Base-by-base conservation (phyloP, 2,888 invertebrate species). In the Philonicus albiceps region DNA sequence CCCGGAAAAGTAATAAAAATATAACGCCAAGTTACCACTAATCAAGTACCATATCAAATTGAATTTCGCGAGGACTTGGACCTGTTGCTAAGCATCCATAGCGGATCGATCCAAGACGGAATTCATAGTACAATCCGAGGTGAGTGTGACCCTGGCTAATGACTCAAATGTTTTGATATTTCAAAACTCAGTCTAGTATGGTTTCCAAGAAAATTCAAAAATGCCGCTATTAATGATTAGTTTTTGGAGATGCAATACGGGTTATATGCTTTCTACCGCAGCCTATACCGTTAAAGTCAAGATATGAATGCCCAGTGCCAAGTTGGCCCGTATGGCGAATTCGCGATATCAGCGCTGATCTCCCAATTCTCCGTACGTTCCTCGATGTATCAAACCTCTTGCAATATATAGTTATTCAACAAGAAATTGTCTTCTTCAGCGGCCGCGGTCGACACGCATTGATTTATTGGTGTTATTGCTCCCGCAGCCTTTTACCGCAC, bases 401-500 rank as follows among this genome's bases (percentile, higher is more conserved):
- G 19, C 27, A 64, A 64, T 64, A 53, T 31, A 2, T 64, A 75
- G 73, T 30, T 31, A 30, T 73, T 30, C 30, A n/a, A 30, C 31
- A 34, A 75, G 75, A 37, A 75, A 75, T 75, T 31, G 16, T 34
- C 31, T 75, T 75, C 75, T n/a, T 37, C n/a, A 37, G 34, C 16
- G 73, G 22, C 11, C 73, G 22, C 13, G 19, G 34, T 7, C 37
- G n/a, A 11, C n/a, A 16, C n/a, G 5, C 34, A 34, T 75, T 75
- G 75, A 75, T 75, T 75, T 75, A 75, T 75, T 75, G 37, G n/a
- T 34, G 34, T 37, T 75, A 75, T 75, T 75, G 19, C 30, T 34
- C n/a, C 34, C 34, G 22, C 13, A 37, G 13, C 5, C 64, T 64
- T 64, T 11, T 27, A 64, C 55, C 11, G 55, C 27, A 64, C 27